Percentiles rank a stretch among this genome's conserved stretches.
Conservation (phyloP, 2,888 invertebrate species). For the Crepidodera aurea region DNA sequence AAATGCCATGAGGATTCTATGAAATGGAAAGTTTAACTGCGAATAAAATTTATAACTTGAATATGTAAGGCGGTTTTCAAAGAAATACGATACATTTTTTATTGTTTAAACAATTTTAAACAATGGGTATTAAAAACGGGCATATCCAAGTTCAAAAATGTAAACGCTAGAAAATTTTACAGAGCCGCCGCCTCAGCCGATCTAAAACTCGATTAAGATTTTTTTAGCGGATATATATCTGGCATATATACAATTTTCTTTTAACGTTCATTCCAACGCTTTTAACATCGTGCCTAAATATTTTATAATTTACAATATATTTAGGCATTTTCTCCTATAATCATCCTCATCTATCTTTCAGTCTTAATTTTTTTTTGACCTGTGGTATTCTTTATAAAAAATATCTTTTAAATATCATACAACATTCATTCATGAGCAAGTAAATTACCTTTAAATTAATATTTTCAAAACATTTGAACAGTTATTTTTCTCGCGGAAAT, state of each 20-base stretch:
- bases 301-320: constrained; percentile 36
- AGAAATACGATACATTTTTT: too few species aligned
- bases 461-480: constrained; percentile 39
- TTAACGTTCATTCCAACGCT: constrained; percentile 8
- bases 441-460: constrained; percentile 40
- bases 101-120: too few species aligned
- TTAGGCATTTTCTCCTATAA: constrained; percentile 43
- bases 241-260: constrained; percentile 9
- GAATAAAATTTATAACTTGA: too few species aligned
- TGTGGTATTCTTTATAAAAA: constrained; percentile 55
- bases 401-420: constrained; percentile 54
- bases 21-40: too few species aligned
- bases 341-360: constrained; percentile 57
- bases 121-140: too few species aligned
- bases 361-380: constrained; percentile 54
- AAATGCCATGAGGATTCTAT: too few species aligned
- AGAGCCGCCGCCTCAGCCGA: too few species aligned
- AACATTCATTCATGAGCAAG: constrained; percentile 46
- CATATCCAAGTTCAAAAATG: too few species aligned
- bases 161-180: too few species aligned
- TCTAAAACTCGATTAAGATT: neutral
- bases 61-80: too few species aligned
- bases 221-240: constrained; percentile 16
- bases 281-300: constrained; percentile 11
- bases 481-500: constrained; percentile 41